These are phyloP conservation scores for Erpetoichthys calabaricus DNA, from an alignment of 2,797 vertebrate genomes.

Conservation along the genomic window DNA sequence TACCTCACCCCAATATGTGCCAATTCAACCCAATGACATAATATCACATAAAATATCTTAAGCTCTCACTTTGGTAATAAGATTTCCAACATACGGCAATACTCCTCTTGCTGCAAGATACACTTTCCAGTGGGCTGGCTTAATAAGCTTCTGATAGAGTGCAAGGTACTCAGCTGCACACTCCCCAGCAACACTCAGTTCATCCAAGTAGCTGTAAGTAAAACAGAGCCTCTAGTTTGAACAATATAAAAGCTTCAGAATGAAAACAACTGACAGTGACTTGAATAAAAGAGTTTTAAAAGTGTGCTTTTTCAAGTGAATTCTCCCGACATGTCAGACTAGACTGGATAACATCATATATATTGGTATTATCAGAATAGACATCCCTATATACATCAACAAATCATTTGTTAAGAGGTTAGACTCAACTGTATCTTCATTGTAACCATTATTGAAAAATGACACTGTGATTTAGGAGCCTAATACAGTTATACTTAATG, in stretches of 20 bases:
- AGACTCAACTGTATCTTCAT: no score
- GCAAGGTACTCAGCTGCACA: conserved; percentile 90
- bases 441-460: no score
- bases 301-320: no score
- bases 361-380: no score
- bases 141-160: conserved; percentile 93
- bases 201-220: conserved; percentile 76
- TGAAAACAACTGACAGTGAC: not conserved
- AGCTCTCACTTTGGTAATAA: conserved; percentile 82
- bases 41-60: no score
- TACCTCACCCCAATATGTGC: not conserved
- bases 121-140: conserved; percentile 92
- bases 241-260: not conserved
- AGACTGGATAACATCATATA: no score
- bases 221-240: conserved; percentile 4
- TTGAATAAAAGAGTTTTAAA: not conserved
- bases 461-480: no score
- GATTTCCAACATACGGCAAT: conserved; percentile 86
- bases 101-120: conserved; percentile 91
- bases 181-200: conserved; percentile 85
- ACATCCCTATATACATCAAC: no score
- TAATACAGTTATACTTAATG: no score
- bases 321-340: no score
- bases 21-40: no score
- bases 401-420: no score